Conservation (phyloP, 2,113 vertebrate genomes). For the Eretmochelys imbricata region DNA sequence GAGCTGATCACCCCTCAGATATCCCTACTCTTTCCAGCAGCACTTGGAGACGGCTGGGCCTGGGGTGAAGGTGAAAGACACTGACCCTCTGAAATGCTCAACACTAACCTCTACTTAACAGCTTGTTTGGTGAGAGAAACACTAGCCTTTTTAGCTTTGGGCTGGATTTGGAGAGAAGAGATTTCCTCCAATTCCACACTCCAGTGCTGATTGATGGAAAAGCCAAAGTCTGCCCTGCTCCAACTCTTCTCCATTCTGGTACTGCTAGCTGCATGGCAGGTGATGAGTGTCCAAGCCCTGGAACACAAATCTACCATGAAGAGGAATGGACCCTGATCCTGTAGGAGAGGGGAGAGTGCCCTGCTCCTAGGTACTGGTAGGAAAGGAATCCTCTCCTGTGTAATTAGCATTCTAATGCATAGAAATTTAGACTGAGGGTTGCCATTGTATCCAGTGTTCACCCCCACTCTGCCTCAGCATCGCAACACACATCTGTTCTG, state of each 20-base stretch:
- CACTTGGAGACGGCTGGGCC: neutral
- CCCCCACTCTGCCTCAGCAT: accelerated
- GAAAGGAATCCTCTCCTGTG: neutral
- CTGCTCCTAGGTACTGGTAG: neutral
- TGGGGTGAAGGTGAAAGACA: neutral
- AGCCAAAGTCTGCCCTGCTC: neutral
- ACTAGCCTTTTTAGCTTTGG: neutral
- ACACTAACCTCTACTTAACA: neutral
- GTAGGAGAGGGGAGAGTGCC: accelerated
- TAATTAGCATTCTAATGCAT: neutral
- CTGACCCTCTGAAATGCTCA: accelerated
- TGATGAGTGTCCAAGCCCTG: accelerated
- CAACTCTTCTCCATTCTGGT: neutral
- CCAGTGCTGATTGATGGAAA: neutral
- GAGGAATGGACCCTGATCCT: neutral
- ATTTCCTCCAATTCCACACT: neutral
- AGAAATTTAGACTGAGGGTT: neutral
- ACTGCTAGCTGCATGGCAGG: neutral
- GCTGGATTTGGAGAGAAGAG: neutral
- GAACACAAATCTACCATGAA: neutral
- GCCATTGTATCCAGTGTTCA: accelerated
- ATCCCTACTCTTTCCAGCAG: neutral
- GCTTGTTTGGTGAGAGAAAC: accelerated
- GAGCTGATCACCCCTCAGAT: neutral
- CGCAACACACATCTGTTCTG: neutral